A percentile compares a stretch with the other conserved stretches of the same genome.
Conservation (phyloP, 1,140 invertebrate genomes). For the Chrysomallon squamiferum region DNA sequence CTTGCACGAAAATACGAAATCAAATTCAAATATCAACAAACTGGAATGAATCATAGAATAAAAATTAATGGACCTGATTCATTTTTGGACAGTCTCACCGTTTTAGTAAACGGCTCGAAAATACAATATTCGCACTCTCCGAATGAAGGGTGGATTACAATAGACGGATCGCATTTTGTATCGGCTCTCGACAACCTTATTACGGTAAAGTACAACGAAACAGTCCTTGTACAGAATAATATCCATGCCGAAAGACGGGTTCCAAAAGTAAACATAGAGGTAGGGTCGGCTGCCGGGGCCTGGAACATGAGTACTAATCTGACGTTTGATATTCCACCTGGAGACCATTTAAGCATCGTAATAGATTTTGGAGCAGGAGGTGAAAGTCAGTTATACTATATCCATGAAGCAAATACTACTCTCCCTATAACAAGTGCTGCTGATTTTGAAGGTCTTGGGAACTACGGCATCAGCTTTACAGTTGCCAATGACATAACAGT, state of each 20-base stretch:
- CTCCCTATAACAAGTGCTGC: conserved; percentile 22
- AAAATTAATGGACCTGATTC: conserved; percentile 8
- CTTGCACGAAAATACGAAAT: conserved; percentile 19
- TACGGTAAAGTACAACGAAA: conserved; percentile 16
- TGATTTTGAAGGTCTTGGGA: conserved; percentile 41
- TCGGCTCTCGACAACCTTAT: conserved; percentile 32
- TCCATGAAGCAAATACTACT: conserved; percentile 24
- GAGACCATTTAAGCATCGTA: conserved; percentile 41
- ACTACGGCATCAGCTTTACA: conserved; percentile 37
- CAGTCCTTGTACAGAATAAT: conserved; percentile 24
- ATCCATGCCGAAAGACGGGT: conserved; percentile 31
- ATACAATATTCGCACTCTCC: neutral
- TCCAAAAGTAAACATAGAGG: conserved; percentile 22
- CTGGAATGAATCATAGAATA: conserved; percentile 16
- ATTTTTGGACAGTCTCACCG: neutral
- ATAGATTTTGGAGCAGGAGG: conserved; percentile 44
- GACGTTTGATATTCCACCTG: conserved; percentile 31
- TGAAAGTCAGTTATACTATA: conserved; percentile 29
- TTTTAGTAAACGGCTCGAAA: neutral
- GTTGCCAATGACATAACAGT: conserved; percentile 49
- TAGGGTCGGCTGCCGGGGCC: conserved; percentile 20
- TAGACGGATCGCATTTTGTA: neutral
- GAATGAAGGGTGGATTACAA: neutral
- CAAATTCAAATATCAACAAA: conserved; percentile 19
- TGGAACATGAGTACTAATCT: conserved; percentile 47